Base-by-base conservation (phyloP, 2,888 invertebrate genomes). In the Pteria penguin region DNA sequence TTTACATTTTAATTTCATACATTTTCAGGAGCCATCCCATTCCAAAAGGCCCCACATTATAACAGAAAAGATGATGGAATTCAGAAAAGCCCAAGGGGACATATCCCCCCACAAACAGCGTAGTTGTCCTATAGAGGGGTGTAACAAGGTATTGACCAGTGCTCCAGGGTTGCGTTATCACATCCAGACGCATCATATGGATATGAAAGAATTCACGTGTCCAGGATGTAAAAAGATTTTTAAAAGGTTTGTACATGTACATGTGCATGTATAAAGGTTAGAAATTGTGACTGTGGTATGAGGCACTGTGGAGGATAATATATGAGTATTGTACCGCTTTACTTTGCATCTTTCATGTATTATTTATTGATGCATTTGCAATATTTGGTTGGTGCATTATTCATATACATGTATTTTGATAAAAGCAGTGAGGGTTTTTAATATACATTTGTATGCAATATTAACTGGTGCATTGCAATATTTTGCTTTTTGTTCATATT, bases 61-160 rank as follows among this genome's bases (percentile, higher is more conserved):
- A 70, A 90, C 90, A n/a, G 84, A 87, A 74, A 83, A 87, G n/a
- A 90, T 90, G 89, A 84, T 86, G 69, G 90, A 90, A 67, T 90
- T 88, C 72, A 83, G 86, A 27, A 78, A 80, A 55, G 79, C 85
- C 27, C 86, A 89, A 67, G 83, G 80, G 24, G 86, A 86, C 32
- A 78, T 79, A 29, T 81, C 82, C 45, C 84, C 84, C 2, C 83
- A 84, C 55, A 87, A 86, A 63, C 79, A 83, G 54, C 79, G 86
- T 32, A 72, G 82, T 36, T 88, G 89, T 76, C 83, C 85, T 1
- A 76, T 84, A 24, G 79, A 80, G 5, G 87, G 86, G 18, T 90
- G 90, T 77, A 79, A 85, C 27, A 90, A 88, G 57, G 84, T 85
- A 33, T 86, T 89, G 58, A 87, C 88, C 31, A 90, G 90, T 70